A percentile compares a stretch with the other conserved stretches of the same genome.
Conservation (phyloP, 1,140 invertebrate species). For the Leptonema lineaticorne region DNA sequence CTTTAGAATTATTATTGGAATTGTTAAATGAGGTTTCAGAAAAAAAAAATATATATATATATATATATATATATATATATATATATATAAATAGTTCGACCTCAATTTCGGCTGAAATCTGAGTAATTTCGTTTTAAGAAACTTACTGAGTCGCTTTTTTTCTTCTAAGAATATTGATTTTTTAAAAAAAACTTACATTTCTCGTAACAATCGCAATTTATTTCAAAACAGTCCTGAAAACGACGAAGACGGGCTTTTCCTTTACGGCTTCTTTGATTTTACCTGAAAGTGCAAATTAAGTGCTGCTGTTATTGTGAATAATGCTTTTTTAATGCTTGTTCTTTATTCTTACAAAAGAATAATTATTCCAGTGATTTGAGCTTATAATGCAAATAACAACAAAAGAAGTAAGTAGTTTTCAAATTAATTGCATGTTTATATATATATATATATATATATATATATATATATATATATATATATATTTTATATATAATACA, state of each 20-base stretch:
- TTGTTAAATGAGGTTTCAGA: no score
- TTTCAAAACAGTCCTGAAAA: neutral
- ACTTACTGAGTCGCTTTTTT: no score
- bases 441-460: neutral
- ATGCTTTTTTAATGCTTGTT: neutral
- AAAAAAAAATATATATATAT: no score
- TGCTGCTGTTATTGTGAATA: no score
- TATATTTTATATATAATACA: neutral
- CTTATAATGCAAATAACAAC: neutral
- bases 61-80: no score
- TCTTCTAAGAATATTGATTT: no score
- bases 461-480: neutral
- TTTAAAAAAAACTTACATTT: no score
- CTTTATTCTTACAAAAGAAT: no score
- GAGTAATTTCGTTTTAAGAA: no score
- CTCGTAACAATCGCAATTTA: neutral
- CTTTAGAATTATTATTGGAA: no score
- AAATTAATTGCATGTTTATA: neutral
- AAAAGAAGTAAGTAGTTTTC: neutral
- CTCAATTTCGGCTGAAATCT: no score
- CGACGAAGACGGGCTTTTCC: neutral
- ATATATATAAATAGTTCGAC: no score
- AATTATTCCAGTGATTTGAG: neutral
- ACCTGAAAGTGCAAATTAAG: neutral
- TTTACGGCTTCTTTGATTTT: neutral